Evolutionary conservation across 30 jellyfish, hydroid and myxozoan species (phyloP).

Genomic region (Turritopsis dohrnii): DNA sequence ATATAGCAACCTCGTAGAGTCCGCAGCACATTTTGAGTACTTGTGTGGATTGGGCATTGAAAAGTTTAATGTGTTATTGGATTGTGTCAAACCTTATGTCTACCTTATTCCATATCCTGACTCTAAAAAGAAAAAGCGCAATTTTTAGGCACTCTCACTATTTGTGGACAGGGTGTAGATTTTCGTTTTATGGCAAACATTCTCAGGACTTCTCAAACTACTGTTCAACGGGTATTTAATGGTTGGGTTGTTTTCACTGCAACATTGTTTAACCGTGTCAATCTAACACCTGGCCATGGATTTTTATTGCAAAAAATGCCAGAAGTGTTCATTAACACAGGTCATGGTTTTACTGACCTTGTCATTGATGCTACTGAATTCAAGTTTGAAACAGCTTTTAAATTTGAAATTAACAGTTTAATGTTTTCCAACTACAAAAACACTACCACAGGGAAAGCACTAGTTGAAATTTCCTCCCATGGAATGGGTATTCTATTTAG

Average conservation of each 20-base stretch:
- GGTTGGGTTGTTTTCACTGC: slow-evolving; percentile 22
- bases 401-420: slow-evolving; percentile 34
- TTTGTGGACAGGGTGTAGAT: slow-evolving; percentile 33
- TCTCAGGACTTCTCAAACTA: slow-evolving; percentile 22
- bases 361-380: slow-evolving; percentile 43
- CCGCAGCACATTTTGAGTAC: background rate
- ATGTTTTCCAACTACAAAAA: slow-evolving; percentile 36
- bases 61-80: slow-evolving; percentile 7
- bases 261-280: slow-evolving; percentile 27
- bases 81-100: background rate
- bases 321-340: slow-evolving; percentile 11
- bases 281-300: slow-evolving; percentile 28
- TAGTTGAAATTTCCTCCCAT: slow-evolving; percentile 43
- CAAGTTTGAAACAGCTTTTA: slow-evolving; percentile 39
- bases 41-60: slow-evolving; percentile 12
- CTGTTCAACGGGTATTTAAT: slow-evolving; percentile 30
- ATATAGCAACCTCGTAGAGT: background rate
- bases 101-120: slow-evolving; percentile 15
- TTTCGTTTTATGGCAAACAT: slow-evolving; percentile 29
- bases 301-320: slow-evolving; percentile 35
- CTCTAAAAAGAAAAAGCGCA: slow-evolving; percentile 13
- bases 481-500: slow-evolving; percentile 51
- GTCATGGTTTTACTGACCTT: slow-evolving; percentile 44
- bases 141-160: background rate
- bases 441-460: slow-evolving; percentile 46